These are phyloP conservation scores for Hemichromis elongatus DNA, from an alignment of 2,113 vertebrate species.

Conservation along the genomic window DNA sequence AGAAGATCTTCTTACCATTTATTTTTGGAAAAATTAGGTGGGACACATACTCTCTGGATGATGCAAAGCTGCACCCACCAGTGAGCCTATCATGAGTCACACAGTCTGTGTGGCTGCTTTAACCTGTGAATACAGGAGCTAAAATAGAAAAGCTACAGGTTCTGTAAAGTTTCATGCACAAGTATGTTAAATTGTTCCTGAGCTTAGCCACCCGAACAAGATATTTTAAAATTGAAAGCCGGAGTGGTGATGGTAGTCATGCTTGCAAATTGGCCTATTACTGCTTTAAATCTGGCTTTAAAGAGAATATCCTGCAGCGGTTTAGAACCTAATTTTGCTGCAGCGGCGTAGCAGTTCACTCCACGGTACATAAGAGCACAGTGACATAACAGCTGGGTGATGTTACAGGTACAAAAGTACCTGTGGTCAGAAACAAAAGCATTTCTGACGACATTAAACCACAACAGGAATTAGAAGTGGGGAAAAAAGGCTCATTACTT, in stretches of 20 bases:
- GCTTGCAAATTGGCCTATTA: neutral
- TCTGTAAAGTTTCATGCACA: neutral
- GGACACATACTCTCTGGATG: neutral
- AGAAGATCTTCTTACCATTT: neutral
- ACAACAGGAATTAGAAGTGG: neutral
- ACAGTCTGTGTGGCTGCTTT: neutral
- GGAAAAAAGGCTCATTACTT: neutral
- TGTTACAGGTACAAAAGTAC: neutral
- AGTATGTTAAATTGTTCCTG: neutral
- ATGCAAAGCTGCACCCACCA: neutral
- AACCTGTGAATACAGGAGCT: neutral
- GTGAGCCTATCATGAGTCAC: neutral
- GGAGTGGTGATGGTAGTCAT: neutral
- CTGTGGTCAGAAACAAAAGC: neutral
- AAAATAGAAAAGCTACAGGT: neutral
- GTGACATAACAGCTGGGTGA: neutral
- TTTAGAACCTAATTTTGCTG: neutral
- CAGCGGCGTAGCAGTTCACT: neutral
- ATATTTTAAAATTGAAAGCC: neutral
- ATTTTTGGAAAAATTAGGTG: neutral
- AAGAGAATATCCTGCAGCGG: neutral
- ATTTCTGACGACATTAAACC: neutral
- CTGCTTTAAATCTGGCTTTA: neutral
- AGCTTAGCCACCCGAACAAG: neutral
- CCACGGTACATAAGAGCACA: neutral